These are phyloP conservation scores for Heterotis niloticus DNA, from an alignment of 2,113 vertebrate genomes.

Conservation along the genomic window DNA sequence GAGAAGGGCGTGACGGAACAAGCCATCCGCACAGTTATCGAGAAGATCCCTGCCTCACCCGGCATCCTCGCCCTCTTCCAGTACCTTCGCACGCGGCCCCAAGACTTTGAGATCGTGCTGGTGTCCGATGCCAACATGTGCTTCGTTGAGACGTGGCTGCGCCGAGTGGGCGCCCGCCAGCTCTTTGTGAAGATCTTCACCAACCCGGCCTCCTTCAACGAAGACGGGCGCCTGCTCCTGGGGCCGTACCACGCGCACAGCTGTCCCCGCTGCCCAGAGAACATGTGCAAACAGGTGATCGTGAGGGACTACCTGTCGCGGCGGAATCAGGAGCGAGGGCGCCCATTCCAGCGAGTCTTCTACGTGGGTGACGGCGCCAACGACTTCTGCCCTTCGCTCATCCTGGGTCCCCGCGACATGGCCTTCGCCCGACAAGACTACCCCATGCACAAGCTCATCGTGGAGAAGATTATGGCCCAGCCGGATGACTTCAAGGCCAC, in stretches of 20 bases:
- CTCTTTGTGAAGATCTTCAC: constrained; percentile 85
- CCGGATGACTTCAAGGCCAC: constrained; percentile 75
- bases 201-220: constrained; percentile 82
- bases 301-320: constrained; percentile 78
- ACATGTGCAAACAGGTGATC: constrained; percentile 92
- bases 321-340: constrained; percentile 70
- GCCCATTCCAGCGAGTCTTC: constrained; percentile 77
- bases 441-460: constrained; percentile 85
- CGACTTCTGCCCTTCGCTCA: constrained; percentile 83
- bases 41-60: constrained; percentile 80
- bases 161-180: constrained; percentile 62
- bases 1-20: constrained; percentile 79
- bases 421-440: constrained; percentile 82
- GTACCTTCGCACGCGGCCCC: constrained; percentile 73
- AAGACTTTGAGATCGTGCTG: constrained; percentile 83
- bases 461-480: constrained; percentile 73
- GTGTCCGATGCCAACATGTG: constrained; percentile 90
- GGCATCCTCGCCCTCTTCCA: constrained; percentile 83
- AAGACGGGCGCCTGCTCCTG: constrained; percentile 73
- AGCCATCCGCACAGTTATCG: constrained; percentile 71
- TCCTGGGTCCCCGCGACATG: constrained; percentile 71
- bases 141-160: constrained; percentile 79
- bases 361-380: constrained; percentile 95
- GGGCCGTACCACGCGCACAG: constrained; percentile 85
- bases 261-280: constrained; percentile 81